Base-by-base conservation (phyloP, 2,113 vertebrate genomes). In the Fregata magnificens region DNA sequence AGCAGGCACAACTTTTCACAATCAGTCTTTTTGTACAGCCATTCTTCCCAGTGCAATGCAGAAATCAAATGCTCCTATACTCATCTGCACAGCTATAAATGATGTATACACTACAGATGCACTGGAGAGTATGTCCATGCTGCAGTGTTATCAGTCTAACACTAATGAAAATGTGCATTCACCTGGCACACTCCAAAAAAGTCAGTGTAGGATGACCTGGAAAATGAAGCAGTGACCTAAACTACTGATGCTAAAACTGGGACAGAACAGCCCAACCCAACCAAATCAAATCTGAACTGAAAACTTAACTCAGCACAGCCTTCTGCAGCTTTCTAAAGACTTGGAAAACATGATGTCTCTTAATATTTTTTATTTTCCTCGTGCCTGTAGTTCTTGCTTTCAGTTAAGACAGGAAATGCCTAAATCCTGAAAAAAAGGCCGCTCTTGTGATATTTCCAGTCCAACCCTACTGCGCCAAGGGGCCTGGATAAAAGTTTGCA, bases 151-250 rank as follows among this genome's bases (percentile, higher is more conserved):
- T 7, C 71, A 67, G 44, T 29, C 34, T 22, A 40, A 61, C 4
- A 14, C 21, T 34, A 36, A 76, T 8, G 34, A 58, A 79, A 89
- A 74, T 7, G 63, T 52, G 25, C 66, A 31, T 31, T 76, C 74
- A 61, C 34, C 50, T 45, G 69, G 78, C 45, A 70, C 38, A 6
- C 7, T 9, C 38, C 44, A 73, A 47, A 86, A 81, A 80, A 69
- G 12, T 7, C 59, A n/a, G 25, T 4, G 31, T 10, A 62, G 73
- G 69, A 22, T 91, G 86, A 72, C 70, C 82, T 40, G 71, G 58
- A 72, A 89, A 93, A 90, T 36, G 38, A 91, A 85, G 56, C 73
- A 85, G 47, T 77, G 74, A 94, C 90, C 81, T 82, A 49, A 95
- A 79, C 7, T 74, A 34, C 5, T 25, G 34, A 42, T 40, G n/a